Conservation (phyloP, 2,797 vertebrate genomes). For the Xenentodon cancila region DNA sequence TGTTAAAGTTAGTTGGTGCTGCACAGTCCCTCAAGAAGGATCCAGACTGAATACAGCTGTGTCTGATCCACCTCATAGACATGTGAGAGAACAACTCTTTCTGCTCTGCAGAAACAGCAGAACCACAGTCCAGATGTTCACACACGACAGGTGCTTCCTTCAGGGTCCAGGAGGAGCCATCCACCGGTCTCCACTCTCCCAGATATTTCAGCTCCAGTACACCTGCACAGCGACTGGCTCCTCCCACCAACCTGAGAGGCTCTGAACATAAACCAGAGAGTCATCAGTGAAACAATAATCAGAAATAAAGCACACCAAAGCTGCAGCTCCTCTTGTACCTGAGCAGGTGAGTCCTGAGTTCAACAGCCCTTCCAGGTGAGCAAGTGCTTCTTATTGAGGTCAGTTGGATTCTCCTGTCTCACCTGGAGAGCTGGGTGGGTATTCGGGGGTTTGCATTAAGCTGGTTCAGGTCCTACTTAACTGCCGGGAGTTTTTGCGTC, state of each 20-base stretch:
- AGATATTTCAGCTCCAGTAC: background rate
- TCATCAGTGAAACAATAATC: background rate
- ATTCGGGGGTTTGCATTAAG: too few species aligned
- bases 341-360: too few species aligned
- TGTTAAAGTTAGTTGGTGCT: too few species aligned
- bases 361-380: too few species aligned
- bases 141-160: background rate
- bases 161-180: background rate
- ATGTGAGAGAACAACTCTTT: background rate
- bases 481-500: too few species aligned
- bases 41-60: too few species aligned
- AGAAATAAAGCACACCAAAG: background rate
- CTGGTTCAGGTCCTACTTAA: too few species aligned
- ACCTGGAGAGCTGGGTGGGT: too few species aligned
- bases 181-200: background rate
- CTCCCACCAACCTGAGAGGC: background rate
- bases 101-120: background rate
- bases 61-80: too few species aligned
- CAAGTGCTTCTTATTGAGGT: too few species aligned
- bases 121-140: conserved; percentile 15
- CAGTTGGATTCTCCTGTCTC: too few species aligned
- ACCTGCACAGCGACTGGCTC: conserved; percentile 7
- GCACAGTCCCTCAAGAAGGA: too few species aligned
- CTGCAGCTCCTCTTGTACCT: conserved; percentile 6
- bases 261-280: conserved; percentile 14